Evolutionary conservation across 2,113 vertebrate species (phyloP), one percentile per base, ranked within the genome.

Genomic region (Scophthalmus maximus): DNA sequence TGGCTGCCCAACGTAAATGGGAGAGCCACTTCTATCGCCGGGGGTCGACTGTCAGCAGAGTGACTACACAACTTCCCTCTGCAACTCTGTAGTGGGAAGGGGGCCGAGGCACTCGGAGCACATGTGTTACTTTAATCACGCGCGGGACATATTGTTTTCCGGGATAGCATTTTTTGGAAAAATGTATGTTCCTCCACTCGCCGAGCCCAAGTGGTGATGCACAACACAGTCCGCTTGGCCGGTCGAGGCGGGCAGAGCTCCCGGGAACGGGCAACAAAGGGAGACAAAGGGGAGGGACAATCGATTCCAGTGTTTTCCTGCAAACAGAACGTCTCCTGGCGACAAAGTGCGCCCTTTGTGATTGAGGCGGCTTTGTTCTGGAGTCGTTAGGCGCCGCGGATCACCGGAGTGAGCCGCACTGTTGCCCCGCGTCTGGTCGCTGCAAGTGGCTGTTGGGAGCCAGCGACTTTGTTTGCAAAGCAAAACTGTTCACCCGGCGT

Each of bases 41-140:
- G n/a, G n/a, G n/a, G 69, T 68, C 34, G 53, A 78, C 63, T 74
- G 42, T 58, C 27, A 75, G 73, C 60, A 40, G 10, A 77, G 69
- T 60, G 66, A 84, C 79, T 78, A 77, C 52, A 57, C 50, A 68
- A 79, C 66, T 64, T 82, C 64, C 65, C 71, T 22, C 1, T 36
- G 5, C 32, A 50, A n/a, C 60, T 72, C 55, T 46, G 52, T 50
- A 4, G 15, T 26, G 14, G n/a, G 40, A 80, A 50, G 36, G 7
- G 7, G 53, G 76, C 76, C 70, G 74, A 32, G 74, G 23, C 65
- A 72, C 74, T 73, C 64, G n/a, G 27, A 30, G 50, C 73, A 63
- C 63, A 84, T 81, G 57, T 76, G 74, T 71, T 75, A 40, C 57
- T 83, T 74, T 84, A 90, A 87, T 87, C 82, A 74, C 76, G 50